Base-by-base conservation (phyloP, 2,113 vertebrate species). In the Pica pica region DNA sequence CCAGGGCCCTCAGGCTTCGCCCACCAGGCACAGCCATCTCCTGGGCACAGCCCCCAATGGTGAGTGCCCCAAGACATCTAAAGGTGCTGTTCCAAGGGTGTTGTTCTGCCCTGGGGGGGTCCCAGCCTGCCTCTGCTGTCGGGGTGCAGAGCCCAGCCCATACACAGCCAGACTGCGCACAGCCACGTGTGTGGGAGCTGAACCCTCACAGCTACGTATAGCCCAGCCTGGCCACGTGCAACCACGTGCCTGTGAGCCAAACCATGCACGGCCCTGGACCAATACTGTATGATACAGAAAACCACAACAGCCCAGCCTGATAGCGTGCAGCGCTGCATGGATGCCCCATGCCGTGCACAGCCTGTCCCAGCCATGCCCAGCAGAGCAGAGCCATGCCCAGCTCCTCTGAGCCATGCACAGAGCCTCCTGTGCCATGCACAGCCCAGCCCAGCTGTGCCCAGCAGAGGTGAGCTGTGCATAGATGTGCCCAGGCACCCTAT, bases 271-370 rank as follows among this genome's bases (percentile, higher is more conserved):
- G 80, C n/a, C 10, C 64, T 28, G 46, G 47, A 52, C 57, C 76
- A 39, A 9, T 42, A 31, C 42, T 52, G 35, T 30, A 16, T 39
- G 52, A 50, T 37, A 12, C 0, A 60, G 52, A 60, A 60, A 79
- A 71, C 19, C 5, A 41, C 7, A n/a, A 35, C 21, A 82, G 20
- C 22, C 14, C 52, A 52, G 10, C 11, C 31, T 42, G 20, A 26
- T 16, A 37, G 4, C 0, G 3, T 21, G n/a, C 39, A 75, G 68
- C 33, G 13, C 60, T 52, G 9, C 26, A 7, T 13, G 19, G 65
- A 57, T 0, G 2, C 47, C 31, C 16, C 27, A 5, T 49, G 47
- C 47, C 2, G 0, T n/a, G 47, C 26, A 41, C 16, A 30, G 26
- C 37, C 55, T 22, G 9, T 22, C 31, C 16, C 39, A 53, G 26